Conservation (phyloP, 1,140 invertebrate genomes). For the Temnothorax longispinosus region DNA sequence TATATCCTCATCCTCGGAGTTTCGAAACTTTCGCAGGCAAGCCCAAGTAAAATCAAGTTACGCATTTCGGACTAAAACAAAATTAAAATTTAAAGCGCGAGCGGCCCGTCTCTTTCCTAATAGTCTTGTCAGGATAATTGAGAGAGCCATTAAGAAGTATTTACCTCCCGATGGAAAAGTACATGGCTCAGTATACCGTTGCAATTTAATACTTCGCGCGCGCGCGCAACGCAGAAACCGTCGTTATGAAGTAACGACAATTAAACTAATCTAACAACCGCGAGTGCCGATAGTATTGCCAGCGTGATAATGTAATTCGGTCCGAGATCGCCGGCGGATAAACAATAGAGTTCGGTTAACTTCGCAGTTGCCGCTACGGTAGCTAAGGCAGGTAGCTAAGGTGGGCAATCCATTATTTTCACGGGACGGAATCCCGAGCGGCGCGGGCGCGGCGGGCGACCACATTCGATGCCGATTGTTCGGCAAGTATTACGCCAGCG, state of each 20-base stretch:
- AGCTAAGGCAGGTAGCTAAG: neutral
- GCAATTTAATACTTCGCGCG: neutral
- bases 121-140: constrained; percentile 17
- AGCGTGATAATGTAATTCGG: constrained; percentile 46
- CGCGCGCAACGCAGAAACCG: neutral
- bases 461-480: constrained; percentile 61
- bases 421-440: constrained; percentile 23
- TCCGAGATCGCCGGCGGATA: constrained; percentile 57
- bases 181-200: neutral
- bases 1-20: neutral
- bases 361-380: constrained; percentile 6
- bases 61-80: constrained; percentile 3
- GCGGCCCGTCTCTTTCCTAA: neutral
- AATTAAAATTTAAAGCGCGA: constrained; percentile 38
- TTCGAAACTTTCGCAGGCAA: constrained; percentile 27
- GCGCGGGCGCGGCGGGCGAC: neutral
- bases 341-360: constrained; percentile 45
- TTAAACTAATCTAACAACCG: constrained; percentile 59
- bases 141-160: constrained; percentile 22
- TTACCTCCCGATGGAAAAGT: neutral
- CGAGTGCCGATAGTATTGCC: constrained; percentile 35
- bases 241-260: constrained; percentile 45
- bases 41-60: neutral
- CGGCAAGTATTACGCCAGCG: constrained; percentile 55
- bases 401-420: constrained; percentile 31